phyloP scores from a whole-genome alignment of 2,113 vertebrate species.

The Hyla sarda region DNA sequence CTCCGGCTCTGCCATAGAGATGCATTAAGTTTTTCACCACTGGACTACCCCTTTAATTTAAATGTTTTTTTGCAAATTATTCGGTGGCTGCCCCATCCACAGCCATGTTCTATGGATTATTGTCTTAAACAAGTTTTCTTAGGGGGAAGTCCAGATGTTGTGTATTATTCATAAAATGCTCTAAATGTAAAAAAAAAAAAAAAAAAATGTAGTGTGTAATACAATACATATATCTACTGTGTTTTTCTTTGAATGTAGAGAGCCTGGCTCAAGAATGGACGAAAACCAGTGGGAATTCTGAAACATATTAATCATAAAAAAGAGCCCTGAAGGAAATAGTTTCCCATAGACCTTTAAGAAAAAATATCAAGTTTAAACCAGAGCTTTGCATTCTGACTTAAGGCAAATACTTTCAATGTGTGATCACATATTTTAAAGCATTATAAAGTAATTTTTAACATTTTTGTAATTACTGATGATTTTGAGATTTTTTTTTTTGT shows the following conservation, averaged over 20 bases:
- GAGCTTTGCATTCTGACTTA: constrained; percentile 36
- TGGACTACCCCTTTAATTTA: too few relatives aligned
- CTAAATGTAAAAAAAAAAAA: neutral
- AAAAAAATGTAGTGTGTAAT: neutral
- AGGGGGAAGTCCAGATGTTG: neutral
- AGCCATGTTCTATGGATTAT: neutral
- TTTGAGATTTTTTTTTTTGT: neutral
- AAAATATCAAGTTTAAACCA: constrained; percentile 50
- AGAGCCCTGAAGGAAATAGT: constrained; percentile 37
- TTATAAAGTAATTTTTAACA: constrained; percentile 25
- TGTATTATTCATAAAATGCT: neutral
- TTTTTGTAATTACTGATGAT: neutral
- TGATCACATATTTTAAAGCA: constrained; percentile 24
- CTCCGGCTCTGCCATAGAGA: too few relatives aligned
- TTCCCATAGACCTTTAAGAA: constrained; percentile 26
- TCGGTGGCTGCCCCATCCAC: neutral
- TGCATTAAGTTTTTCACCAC: too few relatives aligned
- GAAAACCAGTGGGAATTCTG: constrained; percentile 18
- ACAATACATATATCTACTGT: neutral
- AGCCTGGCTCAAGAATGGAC: neutral
- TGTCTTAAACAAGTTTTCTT: too few relatives aligned
- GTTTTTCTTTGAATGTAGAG: neutral
- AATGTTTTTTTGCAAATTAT: too few relatives aligned
- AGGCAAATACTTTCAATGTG: constrained; percentile 46
- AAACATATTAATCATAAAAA: neutral